These are phyloP conservation scores for Dynastes maya DNA, from an alignment of 2,888 invertebrate species.

Conservation along the genomic window DNA sequence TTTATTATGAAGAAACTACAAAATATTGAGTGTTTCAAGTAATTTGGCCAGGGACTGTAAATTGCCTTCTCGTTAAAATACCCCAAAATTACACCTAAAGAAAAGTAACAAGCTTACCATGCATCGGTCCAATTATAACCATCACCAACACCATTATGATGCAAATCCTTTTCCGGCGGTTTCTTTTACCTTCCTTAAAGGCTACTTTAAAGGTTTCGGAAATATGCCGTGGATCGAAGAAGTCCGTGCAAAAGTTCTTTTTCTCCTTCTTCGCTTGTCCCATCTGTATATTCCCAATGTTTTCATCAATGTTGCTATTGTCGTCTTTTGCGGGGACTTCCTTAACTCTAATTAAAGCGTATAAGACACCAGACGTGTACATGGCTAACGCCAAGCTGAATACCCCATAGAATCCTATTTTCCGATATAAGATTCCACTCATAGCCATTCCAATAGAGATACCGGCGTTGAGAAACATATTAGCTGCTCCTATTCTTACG, in stretches of 20 bases:
- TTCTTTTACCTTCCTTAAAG: slow-evolving; percentile 82
- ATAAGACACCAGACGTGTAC: slow-evolving; percentile 59
- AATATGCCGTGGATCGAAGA: slow-evolving; percentile 83
- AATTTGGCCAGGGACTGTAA: too few species aligned
- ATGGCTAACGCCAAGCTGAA: slow-evolving; percentile 58
- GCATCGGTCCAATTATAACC: slow-evolving; percentile 86
- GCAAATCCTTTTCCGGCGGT: slow-evolving; percentile 79
- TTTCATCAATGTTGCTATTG: neutral
- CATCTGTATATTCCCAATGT: slow-evolving; percentile 63
- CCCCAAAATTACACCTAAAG: neutral
- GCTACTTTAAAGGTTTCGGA: slow-evolving; percentile 83
- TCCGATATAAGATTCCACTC: slow-evolving; percentile 72
- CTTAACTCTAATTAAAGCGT: slow-evolving; percentile 59
- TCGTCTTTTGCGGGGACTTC: slow-evolving; percentile 52
- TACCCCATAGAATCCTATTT: slow-evolving; percentile 63
- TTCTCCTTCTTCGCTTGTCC: slow-evolving; percentile 71
- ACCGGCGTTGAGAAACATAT: slow-evolving; percentile 73
- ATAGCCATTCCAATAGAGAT: slow-evolving; percentile 71
- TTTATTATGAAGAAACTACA: too few species aligned
- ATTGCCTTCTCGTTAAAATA: neutral
- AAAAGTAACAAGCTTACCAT: slow-evolving; percentile 75
- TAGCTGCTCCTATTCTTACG: slow-evolving; percentile 75
- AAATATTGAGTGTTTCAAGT: too few species aligned
- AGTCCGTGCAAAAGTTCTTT: slow-evolving; percentile 69
- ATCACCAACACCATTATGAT: slow-evolving; percentile 84